Evolutionary conservation across 1,140 invertebrate genomes (phyloP).

Genomic region (Achroia grisella): DNA sequence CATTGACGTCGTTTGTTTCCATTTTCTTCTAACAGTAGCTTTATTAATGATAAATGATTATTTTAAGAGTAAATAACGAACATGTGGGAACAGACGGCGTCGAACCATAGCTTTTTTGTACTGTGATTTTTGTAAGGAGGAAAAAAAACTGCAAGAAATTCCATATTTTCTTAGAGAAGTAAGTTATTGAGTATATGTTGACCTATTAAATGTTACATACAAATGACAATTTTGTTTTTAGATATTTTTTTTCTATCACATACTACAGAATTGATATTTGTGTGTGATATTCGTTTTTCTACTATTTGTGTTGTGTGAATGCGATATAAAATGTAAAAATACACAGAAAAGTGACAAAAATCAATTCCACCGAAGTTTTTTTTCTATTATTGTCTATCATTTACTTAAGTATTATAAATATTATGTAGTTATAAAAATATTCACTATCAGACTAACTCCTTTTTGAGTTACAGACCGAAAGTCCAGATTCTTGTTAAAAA

Average conservation of each 20-base stretch:
- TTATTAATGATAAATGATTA: too few species aligned
- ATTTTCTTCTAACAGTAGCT: too few species aligned
- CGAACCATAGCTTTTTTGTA: conserved; percentile 1
- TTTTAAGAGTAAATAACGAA: too few species aligned
- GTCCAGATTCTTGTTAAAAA: conserved; percentile 3
- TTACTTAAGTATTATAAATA: conserved; percentile 5
- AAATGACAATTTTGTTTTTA: neutral
- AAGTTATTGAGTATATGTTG: too few species aligned
- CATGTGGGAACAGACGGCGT: neutral
- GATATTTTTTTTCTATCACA: neutral
- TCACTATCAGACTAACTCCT: conserved; percentile 8
- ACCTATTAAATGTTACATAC: too few species aligned
- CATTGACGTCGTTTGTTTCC: too few species aligned
- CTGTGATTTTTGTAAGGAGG: conserved; percentile 1
- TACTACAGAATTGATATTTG: neutral
- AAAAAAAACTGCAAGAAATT: conserved; percentile 2
- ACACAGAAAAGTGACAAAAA: conserved; percentile 11
- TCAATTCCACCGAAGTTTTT: conserved; percentile 19
- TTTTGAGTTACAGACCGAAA: conserved; percentile 2
- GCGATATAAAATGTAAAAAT: conserved; percentile 5
- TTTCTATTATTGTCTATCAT: conserved; percentile 8
- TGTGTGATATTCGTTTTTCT: too few species aligned
- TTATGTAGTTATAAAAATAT: conserved; percentile 10
- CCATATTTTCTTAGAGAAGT: neutral
- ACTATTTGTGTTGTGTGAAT: conserved; percentile 2